Evolutionary conservation across 1,140 invertebrate species (phyloP).

Genomic region (Lutraria rhynchaena): DNA sequence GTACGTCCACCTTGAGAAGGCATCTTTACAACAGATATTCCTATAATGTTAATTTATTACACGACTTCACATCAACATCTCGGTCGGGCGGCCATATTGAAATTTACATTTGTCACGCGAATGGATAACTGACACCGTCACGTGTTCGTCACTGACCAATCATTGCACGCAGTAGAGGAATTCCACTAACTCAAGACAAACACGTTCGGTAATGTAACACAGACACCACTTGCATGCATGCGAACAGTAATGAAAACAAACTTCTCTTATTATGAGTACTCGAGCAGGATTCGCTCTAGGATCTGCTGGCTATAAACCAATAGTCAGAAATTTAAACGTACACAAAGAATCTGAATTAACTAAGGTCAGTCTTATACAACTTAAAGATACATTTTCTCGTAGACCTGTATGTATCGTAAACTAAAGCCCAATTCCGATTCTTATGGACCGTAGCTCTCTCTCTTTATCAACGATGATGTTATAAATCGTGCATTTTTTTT

Average conservation of each 20-base stretch:
- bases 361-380: slow-evolving; percentile 17
- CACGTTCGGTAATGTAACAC: slow-evolving; percentile 7
- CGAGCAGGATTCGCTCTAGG: slow-evolving; percentile 60
- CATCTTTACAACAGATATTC: slow-evolving; percentile 68
- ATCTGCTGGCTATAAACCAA: slow-evolving; percentile 50
- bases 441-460: too few relatives aligned
- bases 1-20: slow-evolving; percentile 73
- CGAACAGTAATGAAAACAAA: neutral
- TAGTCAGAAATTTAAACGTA: slow-evolving; percentile 51
- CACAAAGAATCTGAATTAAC: slow-evolving; percentile 60
- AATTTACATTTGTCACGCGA: slow-evolving; percentile 70
- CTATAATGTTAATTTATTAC: slow-evolving; percentile 51
- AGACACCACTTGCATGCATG: slow-evolving; percentile 39
- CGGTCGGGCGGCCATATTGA: slow-evolving; percentile 75
- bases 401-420: too few relatives aligned
- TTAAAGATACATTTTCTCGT: neutral
- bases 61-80: slow-evolving; percentile 52
- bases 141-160: slow-evolving; percentile 72
- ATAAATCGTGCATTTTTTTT: too few relatives aligned
- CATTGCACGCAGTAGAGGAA: slow-evolving; percentile 44
- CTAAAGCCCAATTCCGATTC: too few relatives aligned
- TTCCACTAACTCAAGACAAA: slow-evolving; percentile 34
- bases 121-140: slow-evolving; percentile 72
- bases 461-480: too few relatives aligned
- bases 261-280: slow-evolving; percentile 38